A percentile compares a stretch with the other conserved stretches of the same genome.
Conservation (phyloP, 1,140 invertebrate genomes). For the Phocides pigmalion region DNA sequence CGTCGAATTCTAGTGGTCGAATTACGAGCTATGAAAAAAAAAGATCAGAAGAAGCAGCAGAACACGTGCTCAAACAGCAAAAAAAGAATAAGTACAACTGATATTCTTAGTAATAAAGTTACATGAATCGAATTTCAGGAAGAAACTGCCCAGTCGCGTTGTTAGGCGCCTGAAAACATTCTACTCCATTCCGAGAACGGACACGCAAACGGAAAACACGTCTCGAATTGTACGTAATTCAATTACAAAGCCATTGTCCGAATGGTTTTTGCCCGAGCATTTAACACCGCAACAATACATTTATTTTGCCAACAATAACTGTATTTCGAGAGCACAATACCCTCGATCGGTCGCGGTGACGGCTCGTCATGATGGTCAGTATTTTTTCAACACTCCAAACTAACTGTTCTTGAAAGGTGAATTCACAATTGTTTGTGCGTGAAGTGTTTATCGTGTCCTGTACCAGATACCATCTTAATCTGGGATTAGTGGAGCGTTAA, state of each 20-base stretch:
- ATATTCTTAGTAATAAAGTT: not conserved
- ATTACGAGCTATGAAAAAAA: no score
- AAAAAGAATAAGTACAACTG: no score
- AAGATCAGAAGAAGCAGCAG: no score
- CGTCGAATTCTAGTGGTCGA: no score
- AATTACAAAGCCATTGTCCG: slow-evolving; percentile 66
- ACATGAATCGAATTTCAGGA: slow-evolving; percentile 4
- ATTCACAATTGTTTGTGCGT: slow-evolving; percentile 63
- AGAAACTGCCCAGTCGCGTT: slow-evolving; percentile 14
- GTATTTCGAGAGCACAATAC: slow-evolving; percentile 58
- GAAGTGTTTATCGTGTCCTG: slow-evolving; percentile 73
- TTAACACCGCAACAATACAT: slow-evolving; percentile 63
- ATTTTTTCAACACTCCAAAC: slow-evolving; percentile 63
- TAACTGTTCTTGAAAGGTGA: slow-evolving; percentile 69
- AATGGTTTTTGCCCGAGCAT: slow-evolving; percentile 59
- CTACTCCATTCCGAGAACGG: slow-evolving; percentile 41
- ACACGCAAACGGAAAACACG: slow-evolving; percentile 38
- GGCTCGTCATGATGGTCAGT: slow-evolving; percentile 54
- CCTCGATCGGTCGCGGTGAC: slow-evolving; percentile 47
- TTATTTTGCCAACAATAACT: slow-evolving; percentile 81
- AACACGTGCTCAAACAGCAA: not conserved
- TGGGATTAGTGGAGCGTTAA: slow-evolving; percentile 65
- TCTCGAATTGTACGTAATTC: slow-evolving; percentile 56
- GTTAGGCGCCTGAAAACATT: slow-evolving; percentile 22
- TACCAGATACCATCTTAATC: slow-evolving; percentile 75